Base-by-base conservation (phyloP, 2,113 vertebrate genomes). In the Corythornis cristatus region DNA sequence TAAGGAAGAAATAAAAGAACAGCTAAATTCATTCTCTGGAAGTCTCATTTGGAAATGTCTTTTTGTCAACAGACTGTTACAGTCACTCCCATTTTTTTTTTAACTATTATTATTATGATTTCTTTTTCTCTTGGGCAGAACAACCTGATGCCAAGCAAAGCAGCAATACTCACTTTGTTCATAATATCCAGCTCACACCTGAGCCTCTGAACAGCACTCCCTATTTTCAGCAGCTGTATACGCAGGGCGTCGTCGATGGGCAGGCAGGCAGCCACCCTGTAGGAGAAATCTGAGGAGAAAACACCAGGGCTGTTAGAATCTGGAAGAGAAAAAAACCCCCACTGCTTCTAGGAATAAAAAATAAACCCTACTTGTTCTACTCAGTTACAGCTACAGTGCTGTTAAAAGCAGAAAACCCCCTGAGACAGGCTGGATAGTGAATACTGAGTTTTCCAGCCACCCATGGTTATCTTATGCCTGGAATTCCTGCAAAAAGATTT, bases 111-210 rank as follows among this genome's bases (percentile, higher is more conserved):
- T 37, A 37, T 37, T 4, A 37, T 37, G 37, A 37, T 37, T 16
- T 14, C 1, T 5, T 22, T 53, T 11, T 29, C 11, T 29, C 28
- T 61, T 60, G 25, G 18, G 54, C 7, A 28, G 10, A 60, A 19
- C 4, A 46, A 15, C 26, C 19, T 22, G 25, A 17, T 33, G 26
- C 10, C 17, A 66, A 12, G 18, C 3, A 8, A 72, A 65, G 12
- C 4, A 11, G 4, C 4, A 18, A 4, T 8, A 96, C 98, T 97
- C 96, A 99, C 99, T 97, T 98, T 98, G 96, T 99, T 99, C 99
- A 99, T 99, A 86, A 99, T 99, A 93, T 99, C 99, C 20, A 99
- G 81, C 86, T 99, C 99, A 90, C 99, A 99, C 61, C 99, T 99
- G 6, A 99, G 98, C 67, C 99, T 98, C 95, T 99, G 99, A 81